Conservation (phyloP, 2,888 invertebrate genomes). For the Anticlea derivata region DNA sequence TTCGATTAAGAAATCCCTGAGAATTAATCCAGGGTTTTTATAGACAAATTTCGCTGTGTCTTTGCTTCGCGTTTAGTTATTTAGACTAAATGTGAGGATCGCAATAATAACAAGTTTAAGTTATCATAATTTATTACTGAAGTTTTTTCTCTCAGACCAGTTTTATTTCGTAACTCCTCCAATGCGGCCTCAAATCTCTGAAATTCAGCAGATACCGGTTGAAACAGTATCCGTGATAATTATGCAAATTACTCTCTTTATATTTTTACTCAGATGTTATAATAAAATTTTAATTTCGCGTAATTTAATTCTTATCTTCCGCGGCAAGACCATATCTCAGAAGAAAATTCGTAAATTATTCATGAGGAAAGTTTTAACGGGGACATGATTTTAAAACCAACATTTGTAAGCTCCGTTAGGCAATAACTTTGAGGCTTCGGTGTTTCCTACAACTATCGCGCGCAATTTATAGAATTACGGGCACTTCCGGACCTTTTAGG, state of each 20-base stretch:
- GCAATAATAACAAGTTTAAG: too few species aligned
- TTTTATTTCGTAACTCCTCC: conserved; percentile 1
- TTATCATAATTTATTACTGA: too few species aligned
- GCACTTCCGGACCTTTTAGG: conserved; percentile 14
- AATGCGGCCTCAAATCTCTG: conserved; percentile 20
- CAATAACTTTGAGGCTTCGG: conserved; percentile 59
- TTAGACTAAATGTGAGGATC: too few species aligned
- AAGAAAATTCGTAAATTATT: conserved; percentile 82
- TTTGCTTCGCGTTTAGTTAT: too few species aligned
- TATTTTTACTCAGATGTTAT: conserved; percentile 72
- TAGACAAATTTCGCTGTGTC: too few species aligned
- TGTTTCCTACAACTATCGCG: conserved; percentile 35
- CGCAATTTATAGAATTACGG: conserved; percentile 24
- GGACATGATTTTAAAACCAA: conserved; percentile 81
- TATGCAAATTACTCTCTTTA: conserved; percentile 73
- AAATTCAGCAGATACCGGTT: conserved; percentile 32
- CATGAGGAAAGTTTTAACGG: conserved; percentile 81
- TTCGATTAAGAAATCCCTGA: too few species aligned
- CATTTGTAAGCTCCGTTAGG: conserved; percentile 74
- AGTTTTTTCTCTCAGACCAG: background rate
- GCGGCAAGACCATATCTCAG: conserved; percentile 78
- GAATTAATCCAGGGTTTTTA: too few species aligned
- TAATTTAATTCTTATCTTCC: conserved; percentile 80
- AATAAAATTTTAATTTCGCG: conserved; percentile 76
- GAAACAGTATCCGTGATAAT: conserved; percentile 54